Percentiles rank a stretch among this genome's conserved stretches.
Conservation (phyloP, 2,797 vertebrate genomes). For the Synanceia verrucosa region DNA sequence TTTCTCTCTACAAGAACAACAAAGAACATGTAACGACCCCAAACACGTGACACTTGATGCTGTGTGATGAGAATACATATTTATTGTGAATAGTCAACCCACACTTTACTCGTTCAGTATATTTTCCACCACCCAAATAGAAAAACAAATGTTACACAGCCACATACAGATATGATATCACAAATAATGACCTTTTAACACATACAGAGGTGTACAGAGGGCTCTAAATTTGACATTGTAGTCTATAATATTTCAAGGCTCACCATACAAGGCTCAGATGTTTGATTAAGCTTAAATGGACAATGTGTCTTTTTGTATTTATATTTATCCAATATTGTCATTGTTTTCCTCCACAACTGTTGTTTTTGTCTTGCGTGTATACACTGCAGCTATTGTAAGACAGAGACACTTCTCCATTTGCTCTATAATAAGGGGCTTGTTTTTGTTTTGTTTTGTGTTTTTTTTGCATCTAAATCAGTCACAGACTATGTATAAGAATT, state of each 20-base stretch:
- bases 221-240: neutral
- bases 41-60: neutral
- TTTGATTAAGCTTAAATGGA: neutral
- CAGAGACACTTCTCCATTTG: too few relatives aligned
- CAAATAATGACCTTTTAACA: neutral
- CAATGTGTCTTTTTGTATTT: neutral
- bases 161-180: too few relatives aligned
- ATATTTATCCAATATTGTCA: neutral
- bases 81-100: neutral
- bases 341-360: neutral
- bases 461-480: too few relatives aligned
- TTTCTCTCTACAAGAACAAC: slow-evolving; percentile 19
- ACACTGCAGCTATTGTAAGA: too few relatives aligned
- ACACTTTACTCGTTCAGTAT: neutral
- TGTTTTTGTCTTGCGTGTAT: neutral
- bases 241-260: neutral
- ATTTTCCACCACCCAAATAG: neutral
- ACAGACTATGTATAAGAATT: too few relatives aligned
- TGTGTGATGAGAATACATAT: neutral
- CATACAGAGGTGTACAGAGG: neutral
- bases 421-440: too few relatives aligned
- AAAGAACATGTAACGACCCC: neutral
- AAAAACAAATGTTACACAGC: neutral
- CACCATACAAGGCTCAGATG: neutral
- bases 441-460: neutral